Evolutionary conservation across 1,140 invertebrate species (phyloP).

Genomic region (Cyclina sinensis): DNA sequence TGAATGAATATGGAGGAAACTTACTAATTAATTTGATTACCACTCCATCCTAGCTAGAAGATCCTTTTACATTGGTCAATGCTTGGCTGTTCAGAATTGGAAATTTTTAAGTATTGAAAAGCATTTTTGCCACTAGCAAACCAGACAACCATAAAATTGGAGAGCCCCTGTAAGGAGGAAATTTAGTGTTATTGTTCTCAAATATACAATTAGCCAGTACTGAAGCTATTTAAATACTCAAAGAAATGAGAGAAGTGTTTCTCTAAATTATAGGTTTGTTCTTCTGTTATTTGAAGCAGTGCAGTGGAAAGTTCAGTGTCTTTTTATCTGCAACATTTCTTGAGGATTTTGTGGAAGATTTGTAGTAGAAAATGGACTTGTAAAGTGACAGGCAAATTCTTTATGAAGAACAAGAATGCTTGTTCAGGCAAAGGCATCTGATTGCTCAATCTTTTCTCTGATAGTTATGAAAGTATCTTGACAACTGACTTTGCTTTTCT

Average conservation of each 20-base stretch:
- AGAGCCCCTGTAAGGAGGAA: slow-evolving; percentile 18
- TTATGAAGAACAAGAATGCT: neutral
- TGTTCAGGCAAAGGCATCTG: neutral
- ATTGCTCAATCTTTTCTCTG: too few species aligned
- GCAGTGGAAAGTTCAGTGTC: neutral
- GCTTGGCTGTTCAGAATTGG: neutral
- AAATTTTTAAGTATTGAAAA: neutral
- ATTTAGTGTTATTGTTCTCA: slow-evolving; percentile 46
- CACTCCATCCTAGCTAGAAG: neutral
- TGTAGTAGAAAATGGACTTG: neutral
- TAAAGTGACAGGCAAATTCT: neutral
- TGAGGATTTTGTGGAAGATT: neutral
- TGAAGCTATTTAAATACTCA: slow-evolving; percentile 16
- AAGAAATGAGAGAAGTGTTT: neutral
- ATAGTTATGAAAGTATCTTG: too few species aligned
- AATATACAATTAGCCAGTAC: slow-evolving; percentile 33
- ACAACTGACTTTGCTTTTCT: too few species aligned
- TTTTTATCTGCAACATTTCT: slow-evolving; percentile 29
- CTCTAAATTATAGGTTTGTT: slow-evolving; percentile 16
- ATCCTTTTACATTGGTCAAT: neutral
- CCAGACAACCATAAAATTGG: slow-evolving; percentile 47
- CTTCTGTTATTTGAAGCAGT: slow-evolving; percentile 2
- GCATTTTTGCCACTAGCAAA: neutral
- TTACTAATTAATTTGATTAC: slow-evolving; percentile 2
- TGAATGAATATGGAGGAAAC: neutral